phyloP scores from a whole-genome alignment of 2,797 vertebrate genomes.

The Cossypha heuglini region DNA sequence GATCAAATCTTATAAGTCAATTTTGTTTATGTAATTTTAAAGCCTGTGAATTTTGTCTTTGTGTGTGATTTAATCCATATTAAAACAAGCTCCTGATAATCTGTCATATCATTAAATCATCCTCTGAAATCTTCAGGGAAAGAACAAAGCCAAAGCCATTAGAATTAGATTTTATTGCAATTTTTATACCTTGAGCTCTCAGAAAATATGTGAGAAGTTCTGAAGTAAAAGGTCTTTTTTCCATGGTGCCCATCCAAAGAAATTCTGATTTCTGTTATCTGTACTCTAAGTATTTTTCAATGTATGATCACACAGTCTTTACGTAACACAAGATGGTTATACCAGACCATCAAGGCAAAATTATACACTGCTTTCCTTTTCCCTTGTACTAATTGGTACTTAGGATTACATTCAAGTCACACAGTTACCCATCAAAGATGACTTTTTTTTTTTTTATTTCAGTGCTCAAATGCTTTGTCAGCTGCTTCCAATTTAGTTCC shows the following conservation, averaged over 20 bases:
- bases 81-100: neutral
- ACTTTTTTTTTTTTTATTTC: neutral
- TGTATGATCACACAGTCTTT: neutral
- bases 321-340: neutral
- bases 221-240: neutral
- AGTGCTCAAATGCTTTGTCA: neutral
- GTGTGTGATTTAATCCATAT: constrained; percentile 7
- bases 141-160: neutral
- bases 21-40: constrained; percentile 8
- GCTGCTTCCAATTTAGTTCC: neutral
- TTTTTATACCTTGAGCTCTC: neutral
- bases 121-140: neutral
- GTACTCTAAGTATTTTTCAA: neutral
- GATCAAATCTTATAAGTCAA: neutral
- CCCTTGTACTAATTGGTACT: neutral
- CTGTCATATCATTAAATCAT: neutral
- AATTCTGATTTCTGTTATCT: neutral
- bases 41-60: neutral
- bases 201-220: neutral
- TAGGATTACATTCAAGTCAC: neutral
- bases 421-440: neutral
- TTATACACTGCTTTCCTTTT: neutral
- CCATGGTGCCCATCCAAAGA: neutral
- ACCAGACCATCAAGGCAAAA: neutral
- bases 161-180: neutral